Conservation (phyloP, 2,113 vertebrate species). For the Pluvialis apricaria region DNA sequence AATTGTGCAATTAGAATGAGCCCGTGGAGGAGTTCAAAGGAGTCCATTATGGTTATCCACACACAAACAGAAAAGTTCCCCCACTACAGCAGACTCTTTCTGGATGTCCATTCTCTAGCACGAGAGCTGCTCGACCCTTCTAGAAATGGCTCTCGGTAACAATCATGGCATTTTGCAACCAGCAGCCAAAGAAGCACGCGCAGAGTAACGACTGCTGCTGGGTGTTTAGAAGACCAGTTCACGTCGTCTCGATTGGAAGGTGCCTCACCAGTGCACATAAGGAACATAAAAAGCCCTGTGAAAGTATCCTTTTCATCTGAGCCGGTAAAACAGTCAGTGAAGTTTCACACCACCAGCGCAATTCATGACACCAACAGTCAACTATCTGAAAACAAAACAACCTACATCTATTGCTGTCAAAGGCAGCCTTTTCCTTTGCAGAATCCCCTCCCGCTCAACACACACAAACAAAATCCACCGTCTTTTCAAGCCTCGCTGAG, state of each 20-base stretch:
- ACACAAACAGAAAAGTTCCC: background rate
- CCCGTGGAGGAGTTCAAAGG: background rate
- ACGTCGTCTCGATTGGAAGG: background rate
- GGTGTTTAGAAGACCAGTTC: background rate
- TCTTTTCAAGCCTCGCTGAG: background rate
- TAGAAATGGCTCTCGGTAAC: background rate
- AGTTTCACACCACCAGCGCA: background rate
- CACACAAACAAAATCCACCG: background rate
- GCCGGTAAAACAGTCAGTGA: background rate
- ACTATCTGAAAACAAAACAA: background rate
- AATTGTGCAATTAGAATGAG: background rate
- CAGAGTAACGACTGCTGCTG: background rate
- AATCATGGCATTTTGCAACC: background rate
- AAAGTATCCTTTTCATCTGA: background rate
- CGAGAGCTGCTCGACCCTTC: background rate
- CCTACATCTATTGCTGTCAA: background rate
- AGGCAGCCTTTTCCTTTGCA: background rate
- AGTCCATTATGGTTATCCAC: background rate
- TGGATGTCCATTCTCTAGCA: background rate
- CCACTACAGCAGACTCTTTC: background rate
- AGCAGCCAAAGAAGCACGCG: background rate
- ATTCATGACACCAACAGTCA: background rate
- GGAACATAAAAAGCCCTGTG: background rate
- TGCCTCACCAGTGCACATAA: background rate
- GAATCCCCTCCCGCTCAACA: background rate